Evolutionary conservation across 1,140 invertebrate species (phyloP), one percentile per base, ranked within the genome.

Genomic region (Acromyrmex heyeri): DNA sequence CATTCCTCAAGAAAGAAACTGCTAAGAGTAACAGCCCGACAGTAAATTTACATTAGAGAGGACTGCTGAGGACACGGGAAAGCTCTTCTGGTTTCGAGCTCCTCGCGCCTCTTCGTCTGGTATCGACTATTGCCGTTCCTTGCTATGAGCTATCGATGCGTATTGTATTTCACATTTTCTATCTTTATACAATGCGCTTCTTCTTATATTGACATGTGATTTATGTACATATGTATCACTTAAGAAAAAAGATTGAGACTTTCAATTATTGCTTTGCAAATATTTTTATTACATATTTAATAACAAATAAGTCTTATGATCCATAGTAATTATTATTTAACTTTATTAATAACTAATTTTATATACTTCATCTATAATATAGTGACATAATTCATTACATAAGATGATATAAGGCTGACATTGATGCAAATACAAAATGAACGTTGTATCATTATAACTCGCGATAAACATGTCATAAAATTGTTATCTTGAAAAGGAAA

Each of bases 1-100:
- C 86, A 91, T 90, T 86, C 88, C 78, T 59, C 78, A 85, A 85
- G 89, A 87, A 92, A 90, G 89, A 91, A 91, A 86, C 90, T 83
- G 87, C 72, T 75, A 87, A 91, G 88, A 89, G 89, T 87, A 92
- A 83, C 88, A 88, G 82, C 81, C 82, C 88, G 87, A 92, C 91
- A 90, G 90, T 93, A 93, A 93, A 93, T 93, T 92, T 93, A 93
- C 92, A 93, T 93, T 93, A 93, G 76, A 76, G 24, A 90, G 85
- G 78, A 83, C 88, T 86, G 85, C 85, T 88, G 87, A 88, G 88
- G 90, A 93, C 93, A 92, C 88, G 89, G 87, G 89, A 93, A 93
- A 93, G 92, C 92, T 93, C 90, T 90, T 73, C 44, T 65, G 44
- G 30, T 75, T 57, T 76, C 73, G 27, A 83, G 64, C 64, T 27